Percentiles rank a stretch among this genome's conserved stretches.
phyloP scores from a whole-genome alignment of 2,797 vertebrate species.

The Anomalospiza imberbis region DNA sequence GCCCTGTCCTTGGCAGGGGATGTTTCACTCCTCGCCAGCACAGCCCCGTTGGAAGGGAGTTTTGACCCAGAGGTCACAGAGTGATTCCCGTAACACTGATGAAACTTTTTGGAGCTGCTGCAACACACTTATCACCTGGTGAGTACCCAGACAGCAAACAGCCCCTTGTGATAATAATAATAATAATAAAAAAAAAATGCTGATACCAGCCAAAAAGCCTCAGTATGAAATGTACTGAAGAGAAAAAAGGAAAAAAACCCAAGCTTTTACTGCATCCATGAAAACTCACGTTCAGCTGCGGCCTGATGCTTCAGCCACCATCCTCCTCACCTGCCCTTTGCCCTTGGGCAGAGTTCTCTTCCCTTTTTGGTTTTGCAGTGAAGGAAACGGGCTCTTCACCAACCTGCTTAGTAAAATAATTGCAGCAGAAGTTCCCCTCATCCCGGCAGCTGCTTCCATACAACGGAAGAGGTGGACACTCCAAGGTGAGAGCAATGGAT shows the following conservation, averaged over 20 bases:
- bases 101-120: constrained; percentile 14
- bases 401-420: not conserved
- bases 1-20: not conserved
- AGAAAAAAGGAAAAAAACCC: not conserved
- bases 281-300: not conserved
- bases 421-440: not conserved
- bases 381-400: not conserved
- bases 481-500: not conserved
- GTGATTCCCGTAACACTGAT: not conserved
- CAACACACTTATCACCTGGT: constrained; percentile 6
- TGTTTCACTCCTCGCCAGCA: not conserved
- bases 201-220: not conserved
- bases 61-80: constrained; percentile 42
- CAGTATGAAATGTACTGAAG: not conserved
- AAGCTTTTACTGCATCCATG: not conserved
- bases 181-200: not conserved
- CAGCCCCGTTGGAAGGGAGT: constrained; percentile 34
- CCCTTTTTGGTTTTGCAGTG: not conserved
- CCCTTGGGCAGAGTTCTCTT: not conserved
- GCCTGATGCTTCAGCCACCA: not conserved
- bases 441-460: not conserved
- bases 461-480: not conserved
- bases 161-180: not conserved
- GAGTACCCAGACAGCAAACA: constrained; percentile 55
- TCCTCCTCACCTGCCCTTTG: not conserved